Conservation (phyloP, 2,888 invertebrate genomes). For the Ectemnius lituratus region DNA sequence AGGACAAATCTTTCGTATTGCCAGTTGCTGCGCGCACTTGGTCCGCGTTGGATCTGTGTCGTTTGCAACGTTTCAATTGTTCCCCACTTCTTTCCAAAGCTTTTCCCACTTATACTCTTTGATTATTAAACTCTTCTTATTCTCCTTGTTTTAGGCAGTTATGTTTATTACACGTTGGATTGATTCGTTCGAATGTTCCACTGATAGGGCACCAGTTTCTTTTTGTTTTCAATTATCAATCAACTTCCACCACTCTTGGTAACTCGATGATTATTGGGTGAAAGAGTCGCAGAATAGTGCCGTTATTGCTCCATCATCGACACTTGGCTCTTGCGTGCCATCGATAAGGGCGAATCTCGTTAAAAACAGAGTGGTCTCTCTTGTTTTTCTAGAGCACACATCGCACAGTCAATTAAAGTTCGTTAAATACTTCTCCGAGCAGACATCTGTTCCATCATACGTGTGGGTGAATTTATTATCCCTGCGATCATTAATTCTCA, state of each 20-base stretch:
- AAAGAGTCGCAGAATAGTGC: constrained; percentile 1
- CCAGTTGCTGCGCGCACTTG: no score
- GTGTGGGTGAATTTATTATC: no score
- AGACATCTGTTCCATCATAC: no score
- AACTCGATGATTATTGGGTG: neutral
- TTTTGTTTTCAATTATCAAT: neutral
- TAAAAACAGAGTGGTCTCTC: neutral
- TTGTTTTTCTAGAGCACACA: neutral
- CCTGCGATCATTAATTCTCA: no score
- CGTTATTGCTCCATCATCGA: neutral
- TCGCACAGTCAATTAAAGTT: neutral
- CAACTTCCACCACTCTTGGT: neutral
- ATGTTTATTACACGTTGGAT: neutral
- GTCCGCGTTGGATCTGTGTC: no score
- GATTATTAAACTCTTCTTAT: neutral
- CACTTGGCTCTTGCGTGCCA: neutral
- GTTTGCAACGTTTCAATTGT: no score
- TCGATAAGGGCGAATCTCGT: neutral
- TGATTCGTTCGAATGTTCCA: neutral
- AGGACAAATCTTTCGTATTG: no score
- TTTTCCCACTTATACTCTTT: no score
- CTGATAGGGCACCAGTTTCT: neutral
- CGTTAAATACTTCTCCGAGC: no score
- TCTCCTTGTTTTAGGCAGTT: neutral
- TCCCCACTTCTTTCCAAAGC: no score